Base-by-base conservation (phyloP, 2,888 invertebrate genomes). In the Heliothis peltigera region DNA sequence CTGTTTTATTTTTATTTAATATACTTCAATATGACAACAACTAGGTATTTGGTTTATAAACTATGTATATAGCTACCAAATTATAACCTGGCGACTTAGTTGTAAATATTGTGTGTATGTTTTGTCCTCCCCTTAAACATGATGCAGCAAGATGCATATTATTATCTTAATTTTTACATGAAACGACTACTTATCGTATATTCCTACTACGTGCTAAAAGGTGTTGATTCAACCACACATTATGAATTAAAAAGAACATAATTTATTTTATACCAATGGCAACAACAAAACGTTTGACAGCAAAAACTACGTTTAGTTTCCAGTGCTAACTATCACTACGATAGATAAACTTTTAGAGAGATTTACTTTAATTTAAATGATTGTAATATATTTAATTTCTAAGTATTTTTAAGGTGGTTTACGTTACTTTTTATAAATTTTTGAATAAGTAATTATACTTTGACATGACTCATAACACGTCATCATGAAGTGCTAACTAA, bases 401-500 rank as follows among this genome's bases (percentile, higher is more conserved):
- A 10, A 17, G 39, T 44, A 12, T 8, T n/a, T 15, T 39, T 21
- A 0, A 12, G 6, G 17, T 4, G 0, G 4, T 5, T 18, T 2
- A 0, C 42, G 1, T 7, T n/a, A 12, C 1, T 54, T 46, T 19
- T 4, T 0, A 2, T 15, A 19, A 18, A 21, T 2, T 0, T 17
- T 35, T 12, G 7, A 15, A 10, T 4, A 7, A 12, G 4, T 17
- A 21, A 43, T 51, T n/a, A 39, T 22, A 21, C 6, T 43, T 56
- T 54, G 28, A 42, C 22, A 52, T 55, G n/a, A 58, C 43, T 77
- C 44, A 48, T 49, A 55, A 71, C 71, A 75, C 72, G 77, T 77
- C 78, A 70, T 77, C 62, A 52, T 18, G 22, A 32, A 60, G 56
- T 60, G 59, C 21, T 46, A 84, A 82, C 85, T 39, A 86, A 89